Conservation (phyloP, 2,888 invertebrate genomes). For the Rhyacophila evoluta region DNA sequence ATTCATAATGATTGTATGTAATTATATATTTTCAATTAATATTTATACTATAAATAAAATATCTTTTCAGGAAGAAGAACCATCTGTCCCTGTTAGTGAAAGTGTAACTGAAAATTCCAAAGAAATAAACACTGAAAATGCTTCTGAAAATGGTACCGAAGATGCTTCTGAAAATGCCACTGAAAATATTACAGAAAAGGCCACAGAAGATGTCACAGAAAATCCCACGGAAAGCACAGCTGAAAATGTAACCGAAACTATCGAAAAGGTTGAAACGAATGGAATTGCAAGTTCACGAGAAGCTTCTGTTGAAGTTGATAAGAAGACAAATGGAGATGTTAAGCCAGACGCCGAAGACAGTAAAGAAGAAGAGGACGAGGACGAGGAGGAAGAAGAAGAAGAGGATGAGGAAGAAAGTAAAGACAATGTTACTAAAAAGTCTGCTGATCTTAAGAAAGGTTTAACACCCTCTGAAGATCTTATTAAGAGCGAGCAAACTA, state of each 20-base stretch:
- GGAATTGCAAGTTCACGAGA: slow-evolving; percentile 66
- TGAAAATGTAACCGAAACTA: slow-evolving; percentile 28
- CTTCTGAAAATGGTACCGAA: slow-evolving; percentile 55
- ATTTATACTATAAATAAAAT: no score
- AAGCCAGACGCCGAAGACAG: slow-evolving; percentile 40
- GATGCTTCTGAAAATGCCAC: neutral
- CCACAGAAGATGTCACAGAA: slow-evolving; percentile 54
- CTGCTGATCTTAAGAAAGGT: slow-evolving; percentile 60
- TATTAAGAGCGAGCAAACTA: slow-evolving; percentile 65
- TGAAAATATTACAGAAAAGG: slow-evolving; percentile 34
- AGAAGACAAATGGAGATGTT: slow-evolving; percentile 54
- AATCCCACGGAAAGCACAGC: slow-evolving; percentile 54
- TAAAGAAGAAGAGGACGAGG: slow-evolving; percentile 46
- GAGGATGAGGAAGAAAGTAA: slow-evolving; percentile 42
- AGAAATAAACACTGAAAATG: no score
- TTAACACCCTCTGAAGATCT: slow-evolving; percentile 63
- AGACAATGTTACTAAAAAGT: slow-evolving; percentile 24
- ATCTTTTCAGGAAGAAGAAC: slow-evolving; percentile 33
- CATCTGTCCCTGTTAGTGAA: slow-evolving; percentile 55
- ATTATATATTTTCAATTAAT: slow-evolving; percentile 37
- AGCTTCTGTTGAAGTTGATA: slow-evolving; percentile 63
- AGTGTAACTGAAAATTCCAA: slow-evolving; percentile 55
- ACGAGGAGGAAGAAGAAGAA: slow-evolving; percentile 31
- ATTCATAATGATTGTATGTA: no score
- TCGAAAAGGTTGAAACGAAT: slow-evolving; percentile 62